A percentile compares a stretch with the other conserved stretches of the same genome.
Conservation (phyloP, 2,888 invertebrate genomes). For the Horisme vitalbata region DNA sequence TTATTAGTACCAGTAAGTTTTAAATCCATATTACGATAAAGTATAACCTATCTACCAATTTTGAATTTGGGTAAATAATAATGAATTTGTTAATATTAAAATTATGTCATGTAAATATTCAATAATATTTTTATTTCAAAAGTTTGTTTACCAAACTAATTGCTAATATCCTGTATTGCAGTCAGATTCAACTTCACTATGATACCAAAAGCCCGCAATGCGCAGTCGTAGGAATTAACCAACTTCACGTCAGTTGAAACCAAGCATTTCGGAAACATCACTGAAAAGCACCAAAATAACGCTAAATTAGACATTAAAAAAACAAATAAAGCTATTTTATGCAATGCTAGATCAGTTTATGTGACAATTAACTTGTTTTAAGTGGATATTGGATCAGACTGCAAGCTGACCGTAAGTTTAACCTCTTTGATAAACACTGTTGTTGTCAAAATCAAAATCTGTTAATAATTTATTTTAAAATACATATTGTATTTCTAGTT, state of each 20-base stretch:
- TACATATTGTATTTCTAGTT: too few relatives aligned
- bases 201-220: constrained; percentile 57
- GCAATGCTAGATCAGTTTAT: background rate
- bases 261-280: constrained; percentile 31
- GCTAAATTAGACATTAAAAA: constrained; percentile 24
- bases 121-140: too few relatives aligned
- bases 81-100: too few relatives aligned
- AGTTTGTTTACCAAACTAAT: background rate
- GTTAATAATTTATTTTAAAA: too few relatives aligned
- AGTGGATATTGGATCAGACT: constrained; percentile 10
- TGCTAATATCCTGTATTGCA: constrained; percentile 37
- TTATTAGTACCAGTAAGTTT: too few relatives aligned
- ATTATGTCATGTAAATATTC: too few relatives aligned
- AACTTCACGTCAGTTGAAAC: constrained; percentile 52
- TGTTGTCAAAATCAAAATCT: too few relatives aligned
- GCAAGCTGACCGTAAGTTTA: constrained; percentile 9
- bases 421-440: background rate
- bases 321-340: background rate
- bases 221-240: constrained; percentile 45
- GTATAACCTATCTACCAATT: too few relatives aligned
- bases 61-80: too few relatives aligned
- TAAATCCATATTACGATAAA: too few relatives aligned
- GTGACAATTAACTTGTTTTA: background rate
- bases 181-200: constrained; percentile 48
- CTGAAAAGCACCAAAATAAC: constrained; percentile 32